phyloP scores from a whole-genome alignment of 1,140 invertebrate genomes.

The Heliconius nattereri region DNA sequence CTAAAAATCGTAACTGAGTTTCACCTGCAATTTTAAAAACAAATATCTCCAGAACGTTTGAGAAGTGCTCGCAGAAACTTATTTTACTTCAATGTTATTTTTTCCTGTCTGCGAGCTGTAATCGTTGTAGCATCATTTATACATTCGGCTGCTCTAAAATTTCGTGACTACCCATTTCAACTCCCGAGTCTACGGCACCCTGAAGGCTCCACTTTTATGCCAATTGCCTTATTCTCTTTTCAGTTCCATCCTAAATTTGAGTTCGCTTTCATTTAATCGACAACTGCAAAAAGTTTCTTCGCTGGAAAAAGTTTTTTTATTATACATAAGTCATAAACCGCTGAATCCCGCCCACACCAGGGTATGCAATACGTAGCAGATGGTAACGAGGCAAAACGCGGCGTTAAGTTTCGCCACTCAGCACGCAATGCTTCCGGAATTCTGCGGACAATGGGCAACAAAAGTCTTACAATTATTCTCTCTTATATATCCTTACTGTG shows the following conservation, averaged over 20 bases:
- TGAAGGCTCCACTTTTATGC: slow-evolving; percentile 34
- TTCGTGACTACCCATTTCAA: slow-evolving; percentile 34
- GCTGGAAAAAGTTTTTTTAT: not conserved
- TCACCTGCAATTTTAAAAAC: slow-evolving; percentile 47
- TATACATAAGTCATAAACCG: no score
- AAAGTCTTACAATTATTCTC: no score
- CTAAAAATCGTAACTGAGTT: slow-evolving; percentile 43
- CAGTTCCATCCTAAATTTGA: slow-evolving; percentile 43
- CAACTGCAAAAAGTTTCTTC: slow-evolving; percentile 46
- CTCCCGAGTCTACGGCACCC: slow-evolving; percentile 30
- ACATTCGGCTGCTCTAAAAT: slow-evolving; percentile 20
- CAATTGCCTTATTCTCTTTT: slow-evolving; percentile 39
- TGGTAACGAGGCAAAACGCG: no score
- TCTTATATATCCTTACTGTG: no score
- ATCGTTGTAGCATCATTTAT: slow-evolving; percentile 21
- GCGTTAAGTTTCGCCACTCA: no score
- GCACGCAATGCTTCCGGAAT: no score
- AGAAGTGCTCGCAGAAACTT: slow-evolving; percentile 13
- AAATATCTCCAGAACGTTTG: slow-evolving; percentile 39
- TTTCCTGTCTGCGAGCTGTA: slow-evolving; percentile 8
- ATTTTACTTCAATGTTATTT: slow-evolving; percentile 24
- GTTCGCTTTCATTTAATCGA: slow-evolving; percentile 42
- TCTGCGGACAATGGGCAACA: no score
- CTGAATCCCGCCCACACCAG: no score
- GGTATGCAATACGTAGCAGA: no score